Base-by-base conservation (phyloP, 2,113 vertebrate species). In the Euleptes europaea region DNA sequence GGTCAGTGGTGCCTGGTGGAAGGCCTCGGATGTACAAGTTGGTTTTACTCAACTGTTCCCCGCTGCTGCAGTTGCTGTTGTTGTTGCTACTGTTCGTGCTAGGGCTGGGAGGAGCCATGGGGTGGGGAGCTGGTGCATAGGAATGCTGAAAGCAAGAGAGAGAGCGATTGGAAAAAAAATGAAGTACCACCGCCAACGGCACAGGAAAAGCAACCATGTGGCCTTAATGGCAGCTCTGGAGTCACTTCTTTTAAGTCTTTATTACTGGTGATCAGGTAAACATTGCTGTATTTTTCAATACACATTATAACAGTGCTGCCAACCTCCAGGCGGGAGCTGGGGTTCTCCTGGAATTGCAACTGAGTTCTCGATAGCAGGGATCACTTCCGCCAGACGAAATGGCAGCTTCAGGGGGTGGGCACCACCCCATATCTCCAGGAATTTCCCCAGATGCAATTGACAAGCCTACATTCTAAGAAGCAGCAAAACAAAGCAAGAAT, bases 71-170 rank as follows among this genome's bases (percentile, higher is more conserved):
- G 81, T 93, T 97, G 96, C 97, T 98, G 97, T 97, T 98, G 97
- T 96, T 96, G 97, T 96, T 97, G 97, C 95, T 97, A 97, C 98
- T 99, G 97, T 98, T 98, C 96, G 98, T 98, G 97, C 98, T 98
- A 93, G 98, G 98, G 96, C 98, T 99, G 96, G 98, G 98, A 96
- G 98, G 98, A 97, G 98, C 98, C 98, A 99, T 98, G 95, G 98
- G 98, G 94, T 99, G 98, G 94, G 97, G 97, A 97, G 98, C 98
- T 97, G 98, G 97, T 97, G 98, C 98, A 98, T 98, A 99, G 96
- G 98, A 97, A 97, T 99, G 98, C 98, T 99, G 97, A 60, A 97
- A 92, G 94, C 23, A 92, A 91, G 94, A 76, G 90, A 92, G 31
- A 74, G 10, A 83, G 91, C 95, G 93, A 96, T 42, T 91, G 85